phyloP scores from a whole-genome alignment of 2,888 invertebrate species.

The Hydrotaea diabolus region DNA sequence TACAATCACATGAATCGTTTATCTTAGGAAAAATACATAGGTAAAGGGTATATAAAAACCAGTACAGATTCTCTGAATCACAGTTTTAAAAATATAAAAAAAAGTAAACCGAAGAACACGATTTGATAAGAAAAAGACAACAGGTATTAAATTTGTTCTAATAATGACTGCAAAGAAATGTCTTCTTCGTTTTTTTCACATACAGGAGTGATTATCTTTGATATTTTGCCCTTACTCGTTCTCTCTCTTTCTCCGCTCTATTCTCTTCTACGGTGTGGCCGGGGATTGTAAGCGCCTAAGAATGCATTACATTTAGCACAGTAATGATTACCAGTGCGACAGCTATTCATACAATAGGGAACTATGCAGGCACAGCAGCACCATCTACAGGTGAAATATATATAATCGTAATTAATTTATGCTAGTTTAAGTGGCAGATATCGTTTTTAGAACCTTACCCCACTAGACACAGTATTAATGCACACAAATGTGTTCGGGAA shows the following conservation, averaged over 20 bases:
- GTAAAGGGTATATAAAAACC: background rate
- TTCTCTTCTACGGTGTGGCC: slow-evolving; percentile 20
- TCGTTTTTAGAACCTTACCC: slow-evolving; percentile 71
- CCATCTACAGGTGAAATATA: slow-evolving; percentile 71
- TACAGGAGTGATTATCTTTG: background rate
- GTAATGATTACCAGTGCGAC: slow-evolving; percentile 79
- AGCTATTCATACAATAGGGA: slow-evolving; percentile 79
- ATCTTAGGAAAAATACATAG: slow-evolving; percentile 6
- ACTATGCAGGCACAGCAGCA: slow-evolving; percentile 79
- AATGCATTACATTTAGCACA: slow-evolving; percentile 79
- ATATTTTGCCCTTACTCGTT: background rate
- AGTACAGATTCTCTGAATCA: slow-evolving; percentile 8
- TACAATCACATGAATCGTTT: background rate
- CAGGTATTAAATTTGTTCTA: slow-evolving; percentile 1
- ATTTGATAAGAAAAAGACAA: background rate
- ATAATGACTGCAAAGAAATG: background rate
- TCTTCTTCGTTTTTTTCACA: background rate
- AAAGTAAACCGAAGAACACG: background rate
- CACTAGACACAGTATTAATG: slow-evolving; percentile 75
- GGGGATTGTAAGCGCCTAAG: slow-evolving; percentile 75
- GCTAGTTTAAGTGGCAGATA: background rate
- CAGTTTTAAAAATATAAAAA: slow-evolving; percentile 19
- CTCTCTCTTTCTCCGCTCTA: background rate
- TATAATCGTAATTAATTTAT: background rate
- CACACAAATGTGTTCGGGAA: slow-evolving; percentile 76